phyloP scores from a whole-genome alignment of 2,888 invertebrate species.

The Ormyrus labotus region DNA sequence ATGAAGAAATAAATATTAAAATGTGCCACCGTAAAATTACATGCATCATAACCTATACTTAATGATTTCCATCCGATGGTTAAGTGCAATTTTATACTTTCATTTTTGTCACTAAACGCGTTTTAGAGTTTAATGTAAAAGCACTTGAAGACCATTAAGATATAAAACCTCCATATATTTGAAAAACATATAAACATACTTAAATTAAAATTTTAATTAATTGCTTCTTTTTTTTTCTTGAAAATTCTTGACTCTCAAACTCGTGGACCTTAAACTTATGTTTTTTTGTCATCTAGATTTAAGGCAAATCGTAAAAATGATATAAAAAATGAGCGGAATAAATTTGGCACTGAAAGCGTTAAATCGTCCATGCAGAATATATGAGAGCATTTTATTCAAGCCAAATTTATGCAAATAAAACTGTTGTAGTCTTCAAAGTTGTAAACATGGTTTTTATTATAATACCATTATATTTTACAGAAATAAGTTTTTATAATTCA shows the following conservation, averaged over 20 bases:
- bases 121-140: background rate
- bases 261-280: background rate
- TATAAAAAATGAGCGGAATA: conserved; percentile 51
- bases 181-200: no score
- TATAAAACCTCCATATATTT: no score
- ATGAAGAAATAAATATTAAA: background rate
- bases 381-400: conserved; percentile 43
- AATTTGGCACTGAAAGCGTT: conserved; percentile 43
- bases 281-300: conserved; percentile 23
- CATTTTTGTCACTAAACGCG: conserved; percentile 10
- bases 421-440: background rate
- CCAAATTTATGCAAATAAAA: conserved; percentile 48
- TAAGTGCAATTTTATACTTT: conserved; percentile 30
- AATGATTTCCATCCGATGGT: conserved; percentile 38
- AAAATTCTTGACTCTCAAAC: no score
- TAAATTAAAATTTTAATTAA: no score
- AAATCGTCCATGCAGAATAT: conserved; percentile 48
- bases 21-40: background rate
- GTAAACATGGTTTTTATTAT: background rate
- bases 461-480: background rate
- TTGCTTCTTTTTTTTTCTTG: no score
- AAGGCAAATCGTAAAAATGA: conserved; percentile 19
- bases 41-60: background rate
- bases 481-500: background rate
- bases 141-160: background rate